phyloP scores from a whole-genome alignment of 2,113 vertebrate genomes.

The Limnothrissa miodon region DNA sequence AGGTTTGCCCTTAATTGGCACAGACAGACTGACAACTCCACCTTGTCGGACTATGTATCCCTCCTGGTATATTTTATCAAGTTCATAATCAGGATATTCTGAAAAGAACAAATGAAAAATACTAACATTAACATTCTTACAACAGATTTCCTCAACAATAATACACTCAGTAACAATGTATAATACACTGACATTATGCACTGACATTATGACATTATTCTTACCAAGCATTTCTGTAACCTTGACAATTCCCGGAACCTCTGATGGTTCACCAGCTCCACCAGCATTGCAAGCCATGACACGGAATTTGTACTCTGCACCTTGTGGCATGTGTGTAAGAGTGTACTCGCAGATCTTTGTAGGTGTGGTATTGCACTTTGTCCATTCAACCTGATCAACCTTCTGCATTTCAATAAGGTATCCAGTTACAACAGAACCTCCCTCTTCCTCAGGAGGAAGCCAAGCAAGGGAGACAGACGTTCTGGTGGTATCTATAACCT shows the following conservation, averaged over 20 bases:
- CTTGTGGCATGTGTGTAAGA: constrained; percentile 95
- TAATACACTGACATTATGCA: background rate
- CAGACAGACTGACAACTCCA: constrained; percentile 87
- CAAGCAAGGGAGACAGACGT: constrained; percentile 95
- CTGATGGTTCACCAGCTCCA: constrained; percentile 91
- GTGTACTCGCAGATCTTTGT: constrained; percentile 98
- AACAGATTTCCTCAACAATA: background rate
- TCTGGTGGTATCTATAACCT: constrained; percentile 92
- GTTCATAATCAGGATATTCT: constrained; percentile 94
- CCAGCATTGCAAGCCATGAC: constrained; percentile 92
- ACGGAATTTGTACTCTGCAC: constrained; percentile 95
- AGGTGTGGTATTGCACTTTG: constrained; percentile 95
- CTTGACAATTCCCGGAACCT: constrained; percentile 93
- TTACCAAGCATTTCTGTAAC: constrained; percentile 98
- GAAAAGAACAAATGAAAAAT: constrained; percentile 42
- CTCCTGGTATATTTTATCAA: constrained; percentile 89
- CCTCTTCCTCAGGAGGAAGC: constrained; percentile 92
- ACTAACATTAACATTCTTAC: constrained; percentile 1
- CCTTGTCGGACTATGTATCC: constrained; percentile 92
- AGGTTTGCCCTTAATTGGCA: constrained; percentile 97
- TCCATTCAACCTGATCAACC: constrained; percentile 97
- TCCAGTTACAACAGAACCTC: constrained; percentile 88
- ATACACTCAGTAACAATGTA: background rate
- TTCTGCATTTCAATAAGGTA: constrained; percentile 99
- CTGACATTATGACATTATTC: constrained; percentile 32